A percentile compares a stretch with the other conserved stretches of the same genome.
phyloP scores from a whole-genome alignment of 53 echinoderm and acorn worm genomes.

The Arbacia lixula region DNA sequence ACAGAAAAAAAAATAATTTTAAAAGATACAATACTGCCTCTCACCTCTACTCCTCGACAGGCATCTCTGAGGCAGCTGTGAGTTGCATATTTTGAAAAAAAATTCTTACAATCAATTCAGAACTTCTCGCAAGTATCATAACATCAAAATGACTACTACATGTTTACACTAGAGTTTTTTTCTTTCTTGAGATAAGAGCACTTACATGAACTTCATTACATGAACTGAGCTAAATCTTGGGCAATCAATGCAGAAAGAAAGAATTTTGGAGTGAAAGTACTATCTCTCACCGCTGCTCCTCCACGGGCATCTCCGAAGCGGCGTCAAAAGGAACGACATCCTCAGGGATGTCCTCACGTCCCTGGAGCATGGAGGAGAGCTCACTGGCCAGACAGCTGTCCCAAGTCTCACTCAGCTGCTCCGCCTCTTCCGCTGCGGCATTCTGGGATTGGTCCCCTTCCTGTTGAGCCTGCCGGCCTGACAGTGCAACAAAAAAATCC shows the following conservation, averaged over 20 bases:
- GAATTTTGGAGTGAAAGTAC: not conserved
- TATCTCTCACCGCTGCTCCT: slow-evolving; percentile 91
- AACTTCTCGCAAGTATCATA: too few relatives aligned
- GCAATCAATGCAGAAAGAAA: too few relatives aligned
- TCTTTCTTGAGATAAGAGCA: too few relatives aligned
- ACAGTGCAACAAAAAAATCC: too few relatives aligned
- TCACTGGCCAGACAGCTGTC: slow-evolving; percentile 72
- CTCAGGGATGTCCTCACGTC: slow-evolving; percentile 86
- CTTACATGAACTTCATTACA: too few relatives aligned
- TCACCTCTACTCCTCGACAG: slow-evolving; percentile 91
- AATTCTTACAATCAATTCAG: too few relatives aligned
- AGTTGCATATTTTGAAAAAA: too few relatives aligned
- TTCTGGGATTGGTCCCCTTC: slow-evolving; percentile 9
- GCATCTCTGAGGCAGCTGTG: slow-evolving; percentile 85
- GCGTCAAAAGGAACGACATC: slow-evolving; percentile 97
- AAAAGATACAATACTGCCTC: not conserved
- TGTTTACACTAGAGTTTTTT: too few relatives aligned
- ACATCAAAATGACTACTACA: too few relatives aligned
- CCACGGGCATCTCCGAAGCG: slow-evolving; percentile 90
- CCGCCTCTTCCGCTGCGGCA: slow-evolving; percentile 40
- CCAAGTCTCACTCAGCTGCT: slow-evolving; percentile 82
- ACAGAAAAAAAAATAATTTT: too few relatives aligned
- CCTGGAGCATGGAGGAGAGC: slow-evolving; percentile 90
- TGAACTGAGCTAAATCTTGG: too few relatives aligned
- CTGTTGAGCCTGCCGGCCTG: slow-evolving; percentile 44